Conservation (phyloP, 2,113 vertebrate genomes). For the cat (Felis catus) region DNA sequence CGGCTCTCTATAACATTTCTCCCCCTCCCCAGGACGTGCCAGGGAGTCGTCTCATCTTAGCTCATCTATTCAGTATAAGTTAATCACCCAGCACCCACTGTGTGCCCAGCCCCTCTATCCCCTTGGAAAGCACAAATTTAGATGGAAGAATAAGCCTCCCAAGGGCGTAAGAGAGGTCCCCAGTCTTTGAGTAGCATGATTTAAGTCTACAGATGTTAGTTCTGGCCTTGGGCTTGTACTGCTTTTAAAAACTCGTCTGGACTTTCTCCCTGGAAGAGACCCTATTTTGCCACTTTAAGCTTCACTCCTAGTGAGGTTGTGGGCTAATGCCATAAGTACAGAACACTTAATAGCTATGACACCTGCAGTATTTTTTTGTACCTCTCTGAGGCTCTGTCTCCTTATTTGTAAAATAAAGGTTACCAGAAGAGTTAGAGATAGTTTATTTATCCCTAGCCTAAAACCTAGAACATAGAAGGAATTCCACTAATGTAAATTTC, state of each 20-base stretch:
- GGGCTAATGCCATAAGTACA: not conserved
- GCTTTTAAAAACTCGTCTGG: not conserved
- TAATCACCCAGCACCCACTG: not conserved
- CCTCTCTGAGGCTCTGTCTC: not conserved
- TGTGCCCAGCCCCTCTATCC: not conserved
- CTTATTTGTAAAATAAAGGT: conserved; percentile 48
- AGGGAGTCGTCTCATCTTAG: not conserved
- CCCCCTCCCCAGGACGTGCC: not conserved
- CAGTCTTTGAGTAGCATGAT: not conserved
- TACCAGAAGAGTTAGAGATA: not conserved
- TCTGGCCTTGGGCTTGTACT: not conserved
- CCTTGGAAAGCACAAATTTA: not conserved
- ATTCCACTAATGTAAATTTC: not conserved
- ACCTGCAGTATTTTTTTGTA: not conserved
- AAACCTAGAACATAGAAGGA: conserved; percentile 12
- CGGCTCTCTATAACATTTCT: conserved; percentile 52
- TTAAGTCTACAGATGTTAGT: not conserved
- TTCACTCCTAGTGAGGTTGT: not conserved
- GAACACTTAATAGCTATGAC: not conserved
- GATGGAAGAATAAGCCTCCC: not conserved
- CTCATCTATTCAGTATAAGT: not conserved
- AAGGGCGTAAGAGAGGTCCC: not conserved
- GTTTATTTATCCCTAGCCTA: conserved; percentile 14
- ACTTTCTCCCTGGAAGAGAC: not conserved
- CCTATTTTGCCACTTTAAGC: conserved; percentile 37